Evolutionary conservation across 2,113 vertebrate species (phyloP).

Genomic region (Nyctibius bracteatus): DNA sequence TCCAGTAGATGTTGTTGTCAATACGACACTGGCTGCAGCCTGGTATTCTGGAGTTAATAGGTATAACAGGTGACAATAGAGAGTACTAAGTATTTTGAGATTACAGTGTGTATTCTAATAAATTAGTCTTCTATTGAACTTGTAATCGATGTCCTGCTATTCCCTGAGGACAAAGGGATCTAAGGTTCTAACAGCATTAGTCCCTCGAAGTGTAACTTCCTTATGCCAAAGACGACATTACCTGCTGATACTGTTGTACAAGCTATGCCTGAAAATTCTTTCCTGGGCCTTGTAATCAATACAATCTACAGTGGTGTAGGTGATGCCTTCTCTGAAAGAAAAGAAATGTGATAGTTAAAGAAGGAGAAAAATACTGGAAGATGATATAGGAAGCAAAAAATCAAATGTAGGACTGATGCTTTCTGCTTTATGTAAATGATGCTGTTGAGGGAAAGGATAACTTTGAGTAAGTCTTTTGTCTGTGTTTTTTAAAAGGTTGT

Average conservation of each 20-base stretch:
- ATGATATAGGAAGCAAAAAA: not conserved
- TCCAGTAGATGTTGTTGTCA: slow-evolving; percentile 96
- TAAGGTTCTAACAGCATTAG: not conserved
- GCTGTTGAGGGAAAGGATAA: not conserved
- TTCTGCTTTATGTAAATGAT: not conserved
- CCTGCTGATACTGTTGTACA: not conserved
- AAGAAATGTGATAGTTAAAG: not conserved
- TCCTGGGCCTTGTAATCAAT: not conserved
- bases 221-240: not conserved
- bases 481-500: not conserved
- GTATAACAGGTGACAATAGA: slow-evolving; percentile 73
- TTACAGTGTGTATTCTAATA: not conserved
- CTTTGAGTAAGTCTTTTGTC: not conserved
- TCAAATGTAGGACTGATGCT: not conserved
- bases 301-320: not conserved
- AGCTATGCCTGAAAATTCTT: not conserved
- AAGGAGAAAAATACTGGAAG: not conserved
- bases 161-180: not conserved
- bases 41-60: slow-evolving; percentile 95
- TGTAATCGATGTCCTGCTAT: not conserved
- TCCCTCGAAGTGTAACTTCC: not conserved
- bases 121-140: not conserved
- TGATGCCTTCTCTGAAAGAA: not conserved
- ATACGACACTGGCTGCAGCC: slow-evolving; percentile 88
- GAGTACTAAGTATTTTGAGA: not conserved